These are phyloP conservation scores for Neocrepidodera transversa DNA, from an alignment of 2,888 invertebrate genomes.

Conservation along the genomic window DNA sequence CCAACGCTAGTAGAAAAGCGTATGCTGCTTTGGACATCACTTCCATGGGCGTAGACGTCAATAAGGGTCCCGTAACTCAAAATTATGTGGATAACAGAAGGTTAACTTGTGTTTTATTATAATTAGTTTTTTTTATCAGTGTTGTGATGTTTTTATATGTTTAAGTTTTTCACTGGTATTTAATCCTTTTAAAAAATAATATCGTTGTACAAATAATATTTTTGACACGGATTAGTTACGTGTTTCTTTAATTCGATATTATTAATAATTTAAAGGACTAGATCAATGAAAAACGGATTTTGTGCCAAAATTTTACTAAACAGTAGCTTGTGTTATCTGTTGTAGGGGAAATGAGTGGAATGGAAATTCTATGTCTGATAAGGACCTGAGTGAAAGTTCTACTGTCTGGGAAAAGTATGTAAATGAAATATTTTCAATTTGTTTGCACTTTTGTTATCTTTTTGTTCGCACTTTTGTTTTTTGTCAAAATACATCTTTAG, in stretches of 20 bases:
- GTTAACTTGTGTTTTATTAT: constrained; percentile 54
- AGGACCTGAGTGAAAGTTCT: constrained; percentile 48
- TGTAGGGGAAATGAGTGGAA: constrained; percentile 53
- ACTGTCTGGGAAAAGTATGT: constrained; percentile 50
- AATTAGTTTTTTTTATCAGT: constrained; percentile 7
- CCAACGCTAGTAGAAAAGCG: constrained; percentile 64
- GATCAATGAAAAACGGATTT: constrained; percentile 17
- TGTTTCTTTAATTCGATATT: too few relatives aligned
- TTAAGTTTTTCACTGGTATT: constrained; percentile 12
- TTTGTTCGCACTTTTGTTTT: constrained; percentile 1
- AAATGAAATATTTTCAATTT: constrained; percentile 23
- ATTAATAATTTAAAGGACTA: not conserved
- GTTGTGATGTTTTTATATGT: constrained; percentile 5
- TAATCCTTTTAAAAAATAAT: too few relatives aligned
- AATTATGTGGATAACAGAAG: constrained; percentile 63
- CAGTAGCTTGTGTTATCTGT: constrained; percentile 41
- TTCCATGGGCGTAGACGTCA: constrained; percentile 75
- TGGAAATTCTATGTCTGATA: constrained; percentile 49
- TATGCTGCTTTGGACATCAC: constrained; percentile 73
- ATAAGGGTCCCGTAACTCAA: constrained; percentile 65
- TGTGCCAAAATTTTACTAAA: constrained; percentile 20
- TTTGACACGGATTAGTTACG: too few relatives aligned
- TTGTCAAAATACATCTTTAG: not conserved
- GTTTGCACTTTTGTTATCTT: not conserved
- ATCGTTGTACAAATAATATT: too few relatives aligned